These are phyloP conservation scores for Neogobius melanostomus DNA, from an alignment of 2,113 vertebrate genomes.

Conservation along the genomic window DNA sequence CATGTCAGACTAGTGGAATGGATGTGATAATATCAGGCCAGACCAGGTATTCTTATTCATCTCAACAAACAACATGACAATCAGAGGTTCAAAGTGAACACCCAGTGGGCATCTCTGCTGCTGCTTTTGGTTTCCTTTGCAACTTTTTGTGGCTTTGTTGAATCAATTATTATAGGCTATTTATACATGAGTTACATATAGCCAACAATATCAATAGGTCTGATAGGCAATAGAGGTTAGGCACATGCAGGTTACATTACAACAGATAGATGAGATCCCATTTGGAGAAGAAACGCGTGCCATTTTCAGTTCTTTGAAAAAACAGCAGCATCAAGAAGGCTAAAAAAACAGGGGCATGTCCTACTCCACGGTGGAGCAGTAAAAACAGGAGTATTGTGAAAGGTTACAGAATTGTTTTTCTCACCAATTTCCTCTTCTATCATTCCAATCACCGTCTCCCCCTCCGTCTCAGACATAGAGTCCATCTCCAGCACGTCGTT, in stretches of 20 bases:
- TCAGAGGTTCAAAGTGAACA: background rate
- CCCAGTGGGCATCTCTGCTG: background rate
- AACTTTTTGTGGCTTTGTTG: background rate
- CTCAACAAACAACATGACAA: no score
- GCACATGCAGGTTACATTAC: no score
- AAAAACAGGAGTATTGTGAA: conserved; percentile 8
- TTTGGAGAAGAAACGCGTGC: no score
- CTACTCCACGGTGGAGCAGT: background rate
- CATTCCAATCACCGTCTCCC: conserved; percentile 28
- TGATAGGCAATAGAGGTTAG: no score
- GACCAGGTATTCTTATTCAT: background rate
- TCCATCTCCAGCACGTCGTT: conserved; percentile 66
- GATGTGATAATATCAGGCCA: background rate
- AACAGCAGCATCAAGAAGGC: background rate
- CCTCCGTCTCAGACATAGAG: conserved; percentile 41
- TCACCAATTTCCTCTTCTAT: conserved; percentile 62
- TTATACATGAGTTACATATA: no score
- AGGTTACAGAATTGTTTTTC: conserved; percentile 9
- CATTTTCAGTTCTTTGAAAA: no score
- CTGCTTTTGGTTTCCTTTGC: background rate
- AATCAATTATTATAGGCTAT: no score
- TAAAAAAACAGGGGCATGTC: background rate
- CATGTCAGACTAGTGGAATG: conserved; percentile 3
- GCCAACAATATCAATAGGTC: no score
- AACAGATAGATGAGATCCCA: no score